Base-by-base conservation (phyloP, 2,888 invertebrate species). In the Beris chalybata region DNA sequence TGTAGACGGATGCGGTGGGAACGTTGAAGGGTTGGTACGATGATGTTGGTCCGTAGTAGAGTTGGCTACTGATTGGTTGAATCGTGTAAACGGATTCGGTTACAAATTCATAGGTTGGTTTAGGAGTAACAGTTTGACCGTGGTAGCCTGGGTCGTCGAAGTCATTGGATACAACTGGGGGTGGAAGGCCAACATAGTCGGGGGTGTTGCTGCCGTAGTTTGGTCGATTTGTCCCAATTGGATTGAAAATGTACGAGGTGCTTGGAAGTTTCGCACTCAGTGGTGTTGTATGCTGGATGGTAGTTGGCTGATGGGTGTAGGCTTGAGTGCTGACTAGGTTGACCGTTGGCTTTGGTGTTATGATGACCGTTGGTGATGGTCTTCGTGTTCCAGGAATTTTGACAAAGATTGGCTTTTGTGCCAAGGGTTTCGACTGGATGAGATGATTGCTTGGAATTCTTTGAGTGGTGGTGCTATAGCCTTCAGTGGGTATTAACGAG, bases 301-400 rank as follows among this genome's bases (percentile, higher is more conserved):
- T 61, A 59, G 70, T 63, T 48, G 74, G 72, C 44, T 72, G 67
- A 59, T 73, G 71, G 0, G 73, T 71, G 71, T 74, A 74, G 0
- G 75, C 66, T 3, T 76, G 71, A 48, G 75, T 74, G 4, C 44
- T 50, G 4, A 76, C 71, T 38, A 76, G 69, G 68, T 76, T 78
- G 7, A 73, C 74, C 0, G 84, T 83, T 1, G 89, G 89, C 75
- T 89, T 89, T 4, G 89, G 89, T 4, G 89, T 89, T 11, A 89
- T 89, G 4, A 87, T 81, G 5, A 88, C 82, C 0, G 88, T 88
- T 2, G 88, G 86, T 1, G 84, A 83, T 9, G 88, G 86, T 63
- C 81, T 81, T 38, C 86, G 84, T 7, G 84, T 83, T 11, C 74
- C 71, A 5, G 70, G 70, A 12, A 78, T 74, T 68, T 80, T 77